phyloP scores from a whole-genome alignment of 2,113 vertebrate species.

The Sorex araneus region DNA sequence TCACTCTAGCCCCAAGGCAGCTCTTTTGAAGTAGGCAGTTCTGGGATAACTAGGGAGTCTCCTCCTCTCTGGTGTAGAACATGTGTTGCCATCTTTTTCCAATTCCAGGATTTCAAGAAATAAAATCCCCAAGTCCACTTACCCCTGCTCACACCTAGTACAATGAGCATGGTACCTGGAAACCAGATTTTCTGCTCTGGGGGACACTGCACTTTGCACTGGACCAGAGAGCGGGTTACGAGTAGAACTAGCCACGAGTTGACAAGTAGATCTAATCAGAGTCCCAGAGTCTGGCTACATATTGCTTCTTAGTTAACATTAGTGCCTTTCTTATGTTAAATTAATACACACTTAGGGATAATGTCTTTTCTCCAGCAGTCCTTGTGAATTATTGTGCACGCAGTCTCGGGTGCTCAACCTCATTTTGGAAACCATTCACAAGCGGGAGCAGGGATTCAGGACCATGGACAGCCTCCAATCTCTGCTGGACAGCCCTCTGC shows the following conservation, averaged over 20 bases:
- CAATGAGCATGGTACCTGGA: background rate
- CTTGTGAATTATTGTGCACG: background rate
- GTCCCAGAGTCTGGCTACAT: background rate
- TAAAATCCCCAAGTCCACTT: background rate
- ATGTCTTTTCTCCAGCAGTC: background rate
- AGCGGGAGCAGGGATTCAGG: slow-evolving; percentile 18
- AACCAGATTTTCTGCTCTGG: background rate
- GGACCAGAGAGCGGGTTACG: background rate
- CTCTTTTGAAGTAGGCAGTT: background rate
- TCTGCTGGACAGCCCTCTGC: fast-evolving
- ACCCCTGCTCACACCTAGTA: background rate
- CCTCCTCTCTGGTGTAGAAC: background rate
- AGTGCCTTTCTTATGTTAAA: slow-evolving; percentile 30
- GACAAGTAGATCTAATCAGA: background rate
- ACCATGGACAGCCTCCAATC: background rate
- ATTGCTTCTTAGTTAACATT: background rate
- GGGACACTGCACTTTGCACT: background rate
- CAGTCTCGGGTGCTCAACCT: background rate
- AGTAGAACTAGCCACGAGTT: background rate
- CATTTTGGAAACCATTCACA: background rate
- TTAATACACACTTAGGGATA: background rate
- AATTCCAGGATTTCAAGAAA: background rate
- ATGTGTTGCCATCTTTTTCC: background rate
- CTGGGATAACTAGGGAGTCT: slow-evolving; percentile 17
- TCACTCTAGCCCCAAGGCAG: too few relatives aligned